Evolutionary conservation across 2,113 vertebrate species (phyloP).

Genomic region (Alces alces): DNA sequence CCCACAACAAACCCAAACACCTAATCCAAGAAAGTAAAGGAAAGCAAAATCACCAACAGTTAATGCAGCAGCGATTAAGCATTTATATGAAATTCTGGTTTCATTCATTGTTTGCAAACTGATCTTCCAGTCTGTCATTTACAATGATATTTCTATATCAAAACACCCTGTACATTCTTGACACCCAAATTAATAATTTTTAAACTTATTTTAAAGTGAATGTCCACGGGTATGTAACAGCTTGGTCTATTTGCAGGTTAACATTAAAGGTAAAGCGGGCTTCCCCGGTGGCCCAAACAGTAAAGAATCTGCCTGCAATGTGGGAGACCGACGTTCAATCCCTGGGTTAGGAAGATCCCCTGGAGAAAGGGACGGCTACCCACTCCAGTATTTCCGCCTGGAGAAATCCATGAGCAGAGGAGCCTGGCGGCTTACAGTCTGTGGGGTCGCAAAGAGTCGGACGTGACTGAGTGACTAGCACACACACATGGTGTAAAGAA

Average conservation of each 20-base stretch:
- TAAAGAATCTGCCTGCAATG: background rate
- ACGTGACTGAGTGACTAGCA: background rate
- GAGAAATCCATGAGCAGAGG: background rate
- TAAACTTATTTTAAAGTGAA: background rate
- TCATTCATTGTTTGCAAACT: background rate
- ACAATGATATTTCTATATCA: background rate
- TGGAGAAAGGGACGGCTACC: background rate
- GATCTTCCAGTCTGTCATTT: background rate
- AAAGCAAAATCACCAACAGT: background rate
- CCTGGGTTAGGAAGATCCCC: background rate
- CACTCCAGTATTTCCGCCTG: background rate
- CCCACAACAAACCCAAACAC: background rate
- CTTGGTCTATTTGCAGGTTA: background rate
- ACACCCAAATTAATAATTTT: background rate
- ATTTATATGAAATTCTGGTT: background rate
- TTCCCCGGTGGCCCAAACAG: background rate
- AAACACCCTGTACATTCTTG: background rate
- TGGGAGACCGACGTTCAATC: background rate
- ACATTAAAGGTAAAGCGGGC: background rate
- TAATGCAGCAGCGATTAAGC: background rate
- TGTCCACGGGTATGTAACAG: background rate
- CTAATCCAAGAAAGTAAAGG: background rate
- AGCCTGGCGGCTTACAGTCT: background rate
- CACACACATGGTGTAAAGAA: background rate
- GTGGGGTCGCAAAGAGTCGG: rapidly evolving